A percentile compares a stretch with the other conserved stretches of the same genome.
These are phyloP conservation scores for Notospermus geniculatus DNA, from an alignment of 1,140 invertebrate genomes.

Conservation along the genomic window DNA sequence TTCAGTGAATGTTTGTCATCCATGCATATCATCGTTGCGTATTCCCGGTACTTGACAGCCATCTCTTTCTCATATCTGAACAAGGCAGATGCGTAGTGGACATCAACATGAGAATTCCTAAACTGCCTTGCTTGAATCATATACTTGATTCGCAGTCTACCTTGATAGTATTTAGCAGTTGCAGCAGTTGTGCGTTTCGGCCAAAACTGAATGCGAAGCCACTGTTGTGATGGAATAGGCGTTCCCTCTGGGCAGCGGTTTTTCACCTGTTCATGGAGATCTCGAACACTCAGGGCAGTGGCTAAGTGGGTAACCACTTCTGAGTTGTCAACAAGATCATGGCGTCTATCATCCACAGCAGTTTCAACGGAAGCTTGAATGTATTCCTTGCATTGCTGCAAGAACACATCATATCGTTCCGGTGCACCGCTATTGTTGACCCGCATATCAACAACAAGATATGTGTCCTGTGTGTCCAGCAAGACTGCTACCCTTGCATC, in stretches of 20 bases:
- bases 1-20: slow-evolving; percentile 32
- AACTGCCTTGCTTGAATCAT: slow-evolving; percentile 24
- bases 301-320: slow-evolving; percentile 14
- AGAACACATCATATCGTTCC: background rate
- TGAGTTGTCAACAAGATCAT: slow-evolving; percentile 1
- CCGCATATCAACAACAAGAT: slow-evolving; percentile 20
- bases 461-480: background rate
- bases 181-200: slow-evolving; percentile 12
- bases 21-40: slow-evolving; percentile 18
- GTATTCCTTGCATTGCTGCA: slow-evolving; percentile 6
- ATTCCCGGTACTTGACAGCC: slow-evolving; percentile 20
- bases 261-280: slow-evolving; percentile 12
- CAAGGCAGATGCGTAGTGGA: slow-evolving; percentile 23
- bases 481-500: slow-evolving; percentile 1
- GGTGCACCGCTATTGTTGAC: background rate
- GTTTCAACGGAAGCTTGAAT: slow-evolving; percentile 15
- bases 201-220: slow-evolving; percentile 19
- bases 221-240: slow-evolving; percentile 10
- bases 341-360: slow-evolving; percentile 23
- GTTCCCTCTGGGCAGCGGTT: slow-evolving; percentile 12
- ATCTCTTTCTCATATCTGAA: slow-evolving; percentile 25
- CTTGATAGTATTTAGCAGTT: slow-evolving; percentile 20
- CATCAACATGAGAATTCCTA: slow-evolving; percentile 23
- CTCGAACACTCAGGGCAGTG: slow-evolving; percentile 14
- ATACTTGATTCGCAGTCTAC: slow-evolving; percentile 24